phyloP scores from a whole-genome alignment of 2,888 invertebrate species.

The Leptinotarsa rubiginosa region DNA sequence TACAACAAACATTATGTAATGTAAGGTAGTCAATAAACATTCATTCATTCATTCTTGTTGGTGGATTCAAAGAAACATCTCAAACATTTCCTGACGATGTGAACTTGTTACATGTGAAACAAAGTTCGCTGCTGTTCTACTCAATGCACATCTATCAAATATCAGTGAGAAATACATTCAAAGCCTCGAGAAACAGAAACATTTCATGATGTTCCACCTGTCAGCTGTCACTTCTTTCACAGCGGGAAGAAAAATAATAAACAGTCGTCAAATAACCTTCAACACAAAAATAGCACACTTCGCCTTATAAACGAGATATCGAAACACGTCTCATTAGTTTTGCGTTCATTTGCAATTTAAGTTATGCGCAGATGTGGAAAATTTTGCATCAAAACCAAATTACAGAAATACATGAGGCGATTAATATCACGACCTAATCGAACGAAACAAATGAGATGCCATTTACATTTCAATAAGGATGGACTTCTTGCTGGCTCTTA shows the following conservation, averaged over 20 bases:
- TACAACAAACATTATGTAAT: too few species aligned
- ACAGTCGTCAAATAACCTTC: not conserved
- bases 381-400: conserved; percentile 56
- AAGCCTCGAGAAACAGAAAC: too few species aligned
- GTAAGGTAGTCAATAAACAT: too few species aligned
- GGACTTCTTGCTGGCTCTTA: conserved; percentile 13
- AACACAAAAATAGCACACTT: not conserved
- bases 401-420: conserved; percentile 52
- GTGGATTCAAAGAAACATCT: too few species aligned
- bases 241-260: too few species aligned
- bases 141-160: too few species aligned
- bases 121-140: too few species aligned
- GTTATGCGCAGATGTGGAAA: conserved; percentile 39
- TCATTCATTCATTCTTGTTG: too few species aligned
- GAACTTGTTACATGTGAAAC: too few species aligned
- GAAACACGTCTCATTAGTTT: conserved; percentile 10
- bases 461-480: conserved; percentile 52
- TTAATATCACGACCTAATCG: conserved; percentile 55
- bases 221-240: not conserved
- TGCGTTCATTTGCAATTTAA: conserved; percentile 30
- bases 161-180: too few species aligned
- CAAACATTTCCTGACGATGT: too few species aligned
- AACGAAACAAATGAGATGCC: conserved; percentile 55
- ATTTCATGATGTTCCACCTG: not conserved
- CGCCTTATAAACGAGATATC: conserved; percentile 12